Base-by-base conservation (phyloP, 2,113 vertebrate genomes). In the Nerophis lumbriciformis region DNA sequence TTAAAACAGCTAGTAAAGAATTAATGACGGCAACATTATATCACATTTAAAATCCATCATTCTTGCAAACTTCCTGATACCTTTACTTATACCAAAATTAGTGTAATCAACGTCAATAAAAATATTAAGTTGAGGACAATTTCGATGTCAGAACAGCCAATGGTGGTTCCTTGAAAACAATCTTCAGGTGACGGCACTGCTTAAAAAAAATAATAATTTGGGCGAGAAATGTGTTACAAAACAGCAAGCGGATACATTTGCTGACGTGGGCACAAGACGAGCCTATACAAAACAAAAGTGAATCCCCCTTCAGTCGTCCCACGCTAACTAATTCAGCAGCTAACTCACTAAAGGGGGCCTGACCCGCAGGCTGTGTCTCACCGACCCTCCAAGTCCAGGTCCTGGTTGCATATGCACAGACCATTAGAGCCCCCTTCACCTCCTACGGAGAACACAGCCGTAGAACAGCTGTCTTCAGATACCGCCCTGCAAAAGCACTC, bases 391-490 rank as follows among this genome's bases (percentile, higher is more conserved):
- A 8, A 71, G 72, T 60, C 69, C 70, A 21, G 53, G 57, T 67
- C 59, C 68, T 47, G 66, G 69, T 72, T 81, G 69, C 68, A 78
- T 70, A 65, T 74, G 65, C 68, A 48, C 59, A 65, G 53, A 72
- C 74, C 76, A 78, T 87, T 81, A 85, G 59, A 73, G 73, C 60
- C 54, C 53, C 19, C 48, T 64, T 75, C 70, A 62, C 68, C 83
- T 78, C 79, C 81, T 73, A 71, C 72, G 52, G 79, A 65, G 78
- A 69, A 60, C 63, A 28, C 66, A 53, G 58, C 76, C 78, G 71
- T 75, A 78, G 67, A 79, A 76, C 84, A 85, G 82, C 83, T 79
- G 80, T 87, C 82, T 67, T 45, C 68, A 66, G 75, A 80, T 65
- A 75, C 83, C 65, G 70, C 66, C 68, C 64, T 51, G 80, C 65